Evolutionary conservation across 2,888 invertebrate species (phyloP).

Genomic region (Melipona bicolor): DNA sequence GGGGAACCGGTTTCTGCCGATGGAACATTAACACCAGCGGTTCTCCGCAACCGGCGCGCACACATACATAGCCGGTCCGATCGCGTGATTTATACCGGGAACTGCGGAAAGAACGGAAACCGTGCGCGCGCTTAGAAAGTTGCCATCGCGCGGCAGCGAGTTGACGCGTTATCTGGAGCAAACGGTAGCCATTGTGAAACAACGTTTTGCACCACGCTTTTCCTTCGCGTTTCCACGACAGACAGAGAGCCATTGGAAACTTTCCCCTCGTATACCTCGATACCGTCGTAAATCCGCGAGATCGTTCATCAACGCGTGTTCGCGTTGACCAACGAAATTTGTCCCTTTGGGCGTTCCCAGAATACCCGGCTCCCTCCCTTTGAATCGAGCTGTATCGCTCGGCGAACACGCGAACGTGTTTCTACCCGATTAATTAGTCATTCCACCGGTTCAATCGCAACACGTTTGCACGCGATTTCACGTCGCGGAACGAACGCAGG

Average conservation of each 20-base stretch:
- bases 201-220: constrained; percentile 22
- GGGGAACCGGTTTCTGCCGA: constrained; percentile 64
- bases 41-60: constrained; percentile 54
- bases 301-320: neutral
- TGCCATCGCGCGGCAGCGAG: constrained; percentile 23
- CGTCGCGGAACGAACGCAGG: constrained; percentile 42
- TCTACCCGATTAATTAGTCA: constrained; percentile 54
- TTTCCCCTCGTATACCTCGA: neutral
- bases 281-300: neutral
- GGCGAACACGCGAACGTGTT: constrained; percentile 9
- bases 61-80: neutral
- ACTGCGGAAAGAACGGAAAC: constrained; percentile 33
- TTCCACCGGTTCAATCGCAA: constrained; percentile 41
- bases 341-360: neutral
- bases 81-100: constrained; percentile 59
- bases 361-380: neutral
- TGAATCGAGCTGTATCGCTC: neutral
- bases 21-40: constrained; percentile 65
- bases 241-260: neutral
- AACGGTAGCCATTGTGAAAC: constrained; percentile 45
- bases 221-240: constrained; percentile 2
- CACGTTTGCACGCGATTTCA: constrained; percentile 47
- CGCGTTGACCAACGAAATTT: neutral
- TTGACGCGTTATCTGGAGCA: constrained; percentile 56
- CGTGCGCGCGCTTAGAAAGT: constrained; percentile 63